Evolutionary conservation across 2,888 invertebrate genomes (phyloP).

Genomic region (Deroplatys truncata): DNA sequence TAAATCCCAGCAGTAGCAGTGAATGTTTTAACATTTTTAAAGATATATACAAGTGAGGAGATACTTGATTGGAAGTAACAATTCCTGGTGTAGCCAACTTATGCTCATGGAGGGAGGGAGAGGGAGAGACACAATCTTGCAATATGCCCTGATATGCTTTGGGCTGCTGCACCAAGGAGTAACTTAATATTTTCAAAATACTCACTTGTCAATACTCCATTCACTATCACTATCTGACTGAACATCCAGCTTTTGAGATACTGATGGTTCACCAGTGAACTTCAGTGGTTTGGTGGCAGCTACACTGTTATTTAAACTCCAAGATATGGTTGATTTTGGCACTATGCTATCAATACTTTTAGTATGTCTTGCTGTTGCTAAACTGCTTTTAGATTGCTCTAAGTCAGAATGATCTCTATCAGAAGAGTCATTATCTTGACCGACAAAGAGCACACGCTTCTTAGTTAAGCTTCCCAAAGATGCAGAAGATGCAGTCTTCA

Average conservation of each 20-base stretch:
- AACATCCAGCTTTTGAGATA: conserved; percentile 37
- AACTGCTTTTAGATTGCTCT: neutral
- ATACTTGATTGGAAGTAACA: too few relatives aligned
- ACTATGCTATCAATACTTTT: neutral
- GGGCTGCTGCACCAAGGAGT: too few relatives aligned
- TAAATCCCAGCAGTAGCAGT: too few relatives aligned
- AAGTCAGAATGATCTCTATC: too few relatives aligned
- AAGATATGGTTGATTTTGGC: neutral
- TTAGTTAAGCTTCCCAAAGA: conserved; percentile 51
- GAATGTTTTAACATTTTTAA: too few relatives aligned
- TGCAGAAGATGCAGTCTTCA: conserved; percentile 55
- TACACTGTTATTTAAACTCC: neutral
- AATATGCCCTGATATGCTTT: too few relatives aligned
- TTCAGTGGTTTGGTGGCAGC: neutral
- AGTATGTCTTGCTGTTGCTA: neutral
- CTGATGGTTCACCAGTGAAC: conserved; percentile 14
- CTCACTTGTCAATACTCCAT: conserved; percentile 54
- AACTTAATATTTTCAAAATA: neutral
- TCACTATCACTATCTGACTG: conserved; percentile 48
- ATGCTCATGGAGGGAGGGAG: too few relatives aligned
- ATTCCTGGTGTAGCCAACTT: too few relatives aligned
- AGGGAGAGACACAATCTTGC: too few relatives aligned
- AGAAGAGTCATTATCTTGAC: conserved; percentile 12
- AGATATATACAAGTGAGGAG: too few relatives aligned
- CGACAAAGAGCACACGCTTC: conserved; percentile 58